phyloP scores from a whole-genome alignment of 1,140 invertebrate genomes.

The Cyclina sinensis region DNA sequence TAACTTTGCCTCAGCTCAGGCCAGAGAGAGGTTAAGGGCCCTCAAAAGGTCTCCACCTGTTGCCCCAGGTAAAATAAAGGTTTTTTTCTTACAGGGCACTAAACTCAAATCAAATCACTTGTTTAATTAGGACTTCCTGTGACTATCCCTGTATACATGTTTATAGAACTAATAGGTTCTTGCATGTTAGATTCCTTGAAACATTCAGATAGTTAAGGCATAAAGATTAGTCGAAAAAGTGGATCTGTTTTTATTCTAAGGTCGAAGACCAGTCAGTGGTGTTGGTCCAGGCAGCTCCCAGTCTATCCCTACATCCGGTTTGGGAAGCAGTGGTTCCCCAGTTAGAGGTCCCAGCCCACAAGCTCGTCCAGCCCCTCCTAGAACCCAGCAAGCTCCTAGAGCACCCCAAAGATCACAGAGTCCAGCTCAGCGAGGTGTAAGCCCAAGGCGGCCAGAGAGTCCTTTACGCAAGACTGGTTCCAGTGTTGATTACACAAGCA shows the following conservation, averaged over 20 bases:
- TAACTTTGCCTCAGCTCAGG: constrained; percentile 74
- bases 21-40: constrained; percentile 74
- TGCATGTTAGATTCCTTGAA: too few relatives aligned
- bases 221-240: too few relatives aligned
- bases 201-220: too few relatives aligned
- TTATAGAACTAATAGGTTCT: too few relatives aligned
- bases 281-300: constrained; percentile 28
- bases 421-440: constrained; percentile 28
- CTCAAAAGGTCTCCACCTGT: constrained; percentile 72
- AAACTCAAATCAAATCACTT: too few relatives aligned
- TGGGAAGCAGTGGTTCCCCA: constrained; percentile 62
- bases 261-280: constrained; percentile 38
- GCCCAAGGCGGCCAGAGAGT: constrained; percentile 49
- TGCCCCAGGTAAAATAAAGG: constrained; percentile 52
- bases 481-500: constrained; percentile 83
- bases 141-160: too few relatives aligned
- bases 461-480: constrained; percentile 70
- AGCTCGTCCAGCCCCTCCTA: constrained; percentile 21
- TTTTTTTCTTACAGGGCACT: neutral
- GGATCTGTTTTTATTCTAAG: neutral
- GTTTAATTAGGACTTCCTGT: too few relatives aligned
- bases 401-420: constrained; percentile 67
- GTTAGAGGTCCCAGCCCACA: constrained; percentile 62
- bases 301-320: constrained; percentile 61
- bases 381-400: constrained; percentile 68